These are phyloP conservation scores for Cantharis nigra DNA, from an alignment of 2,888 invertebrate species.

Conservation along the genomic window DNA sequence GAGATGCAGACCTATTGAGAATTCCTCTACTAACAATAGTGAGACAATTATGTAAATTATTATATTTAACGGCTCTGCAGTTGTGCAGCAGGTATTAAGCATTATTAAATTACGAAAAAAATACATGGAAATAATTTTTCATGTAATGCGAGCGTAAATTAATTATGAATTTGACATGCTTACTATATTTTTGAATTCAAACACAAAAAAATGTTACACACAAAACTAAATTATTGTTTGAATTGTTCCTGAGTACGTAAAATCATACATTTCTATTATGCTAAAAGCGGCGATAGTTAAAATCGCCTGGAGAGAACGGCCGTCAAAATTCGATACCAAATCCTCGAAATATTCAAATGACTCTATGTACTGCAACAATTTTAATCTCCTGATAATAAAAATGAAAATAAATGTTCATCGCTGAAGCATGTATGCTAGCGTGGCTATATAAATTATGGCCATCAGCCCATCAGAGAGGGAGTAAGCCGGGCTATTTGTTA, in stretches of 20 bases:
- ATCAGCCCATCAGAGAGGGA: slow-evolving; percentile 56
- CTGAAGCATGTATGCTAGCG: slow-evolving; percentile 50
- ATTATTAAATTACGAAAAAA: background rate
- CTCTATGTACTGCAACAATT: slow-evolving; percentile 56
- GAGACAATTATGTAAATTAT: background rate
- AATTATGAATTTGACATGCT: background rate
- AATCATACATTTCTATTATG: slow-evolving; percentile 32
- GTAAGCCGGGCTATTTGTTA: slow-evolving; percentile 59
- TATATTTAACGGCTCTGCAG: background rate
- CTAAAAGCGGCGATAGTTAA: slow-evolving; percentile 32
- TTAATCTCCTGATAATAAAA: slow-evolving; percentile 59
- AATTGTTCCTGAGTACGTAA: slow-evolving; percentile 22
- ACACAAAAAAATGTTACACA: slow-evolving; percentile 1
- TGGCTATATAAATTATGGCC: slow-evolving; percentile 55
- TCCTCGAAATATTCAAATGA: slow-evolving; percentile 52
- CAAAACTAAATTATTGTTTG: slow-evolving; percentile 15
- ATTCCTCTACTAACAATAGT: background rate
- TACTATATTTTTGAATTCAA: background rate
- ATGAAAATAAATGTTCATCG: slow-evolving; percentile 58
- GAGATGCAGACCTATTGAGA: background rate
- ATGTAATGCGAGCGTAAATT: background rate
- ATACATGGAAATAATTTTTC: background rate
- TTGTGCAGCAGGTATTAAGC: background rate
- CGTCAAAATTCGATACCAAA: slow-evolving; percentile 46
- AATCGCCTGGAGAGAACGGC: slow-evolving; percentile 44